A percentile compares a stretch with the other conserved stretches of the same genome.
Conservation (phyloP, 2,113 vertebrate genomes). For the Zingel zingel region DNA sequence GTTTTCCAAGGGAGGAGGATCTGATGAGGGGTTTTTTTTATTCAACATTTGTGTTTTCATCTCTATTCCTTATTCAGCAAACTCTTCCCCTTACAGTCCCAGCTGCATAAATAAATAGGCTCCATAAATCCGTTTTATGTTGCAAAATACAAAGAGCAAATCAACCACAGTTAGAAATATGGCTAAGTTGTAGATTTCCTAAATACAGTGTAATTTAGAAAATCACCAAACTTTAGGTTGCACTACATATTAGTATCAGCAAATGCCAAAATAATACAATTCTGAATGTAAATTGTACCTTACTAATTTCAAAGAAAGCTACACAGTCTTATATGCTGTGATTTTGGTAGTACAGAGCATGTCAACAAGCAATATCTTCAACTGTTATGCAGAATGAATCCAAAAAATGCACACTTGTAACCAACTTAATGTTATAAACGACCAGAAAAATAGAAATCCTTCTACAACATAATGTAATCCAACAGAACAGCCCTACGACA, state of each 20-base stretch:
- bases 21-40: slow-evolving; percentile 60
- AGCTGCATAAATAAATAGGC: slow-evolving; percentile 42
- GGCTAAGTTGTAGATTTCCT: slow-evolving; percentile 7
- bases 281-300: neutral
- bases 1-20: slow-evolving; percentile 58
- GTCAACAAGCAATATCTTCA: neutral
- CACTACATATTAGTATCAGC: neutral
- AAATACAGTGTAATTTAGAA: slow-evolving; percentile 4
- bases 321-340: neutral
- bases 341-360: neutral
- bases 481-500: neutral
- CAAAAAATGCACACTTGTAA: neutral
- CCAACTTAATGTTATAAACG: neutral
- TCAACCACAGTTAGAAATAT: slow-evolving; percentile 31
- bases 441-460: neutral
- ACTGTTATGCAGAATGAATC: neutral
- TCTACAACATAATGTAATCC: neutral
- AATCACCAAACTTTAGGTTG: neutral
- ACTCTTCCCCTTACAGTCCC: slow-evolving; percentile 42
- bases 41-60: slow-evolving; percentile 72
- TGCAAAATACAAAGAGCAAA: slow-evolving; percentile 59
- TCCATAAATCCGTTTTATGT: slow-evolving; percentile 49
- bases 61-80: slow-evolving; percentile 69
- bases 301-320: neutral
- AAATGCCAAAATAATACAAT: neutral